Evolutionary conservation across 2,113 vertebrate species (phyloP).

Genomic region (Pelusios castaneus): DNA sequence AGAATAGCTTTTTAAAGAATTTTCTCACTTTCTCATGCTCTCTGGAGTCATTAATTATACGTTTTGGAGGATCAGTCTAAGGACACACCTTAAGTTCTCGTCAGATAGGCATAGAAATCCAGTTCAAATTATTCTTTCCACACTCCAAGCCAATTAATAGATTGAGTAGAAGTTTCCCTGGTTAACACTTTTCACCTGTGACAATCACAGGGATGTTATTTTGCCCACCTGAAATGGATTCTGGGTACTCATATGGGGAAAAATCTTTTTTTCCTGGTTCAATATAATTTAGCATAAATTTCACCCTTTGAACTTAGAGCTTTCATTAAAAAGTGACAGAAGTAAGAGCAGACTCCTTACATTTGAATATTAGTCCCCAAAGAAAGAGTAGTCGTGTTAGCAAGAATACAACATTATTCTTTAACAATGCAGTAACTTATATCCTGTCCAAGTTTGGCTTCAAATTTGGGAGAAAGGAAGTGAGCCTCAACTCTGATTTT

Average conservation of each 20-base stretch:
- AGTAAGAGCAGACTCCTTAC: constrained; percentile 64
- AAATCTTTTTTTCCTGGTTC: constrained; percentile 51
- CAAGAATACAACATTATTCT: constrained; percentile 60
- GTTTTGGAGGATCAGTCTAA: constrained; percentile 42
- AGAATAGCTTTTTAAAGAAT: constrained; percentile 67
- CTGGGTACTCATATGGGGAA: constrained; percentile 67
- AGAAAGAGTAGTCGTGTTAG: constrained; percentile 47
- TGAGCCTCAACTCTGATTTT: constrained; percentile 13
- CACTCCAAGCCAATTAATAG: constrained; percentile 58
- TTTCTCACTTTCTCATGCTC: constrained; percentile 61
- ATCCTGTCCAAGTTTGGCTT: not conserved
- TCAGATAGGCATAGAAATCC: constrained; percentile 46
- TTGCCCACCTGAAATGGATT: constrained; percentile 72
- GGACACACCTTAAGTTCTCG: constrained; percentile 6
- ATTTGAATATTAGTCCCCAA: constrained; percentile 69
- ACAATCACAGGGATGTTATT: constrained; percentile 67
- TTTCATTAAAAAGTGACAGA: constrained; percentile 73
- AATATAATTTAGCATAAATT: constrained; percentile 71
- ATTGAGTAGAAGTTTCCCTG: constrained; percentile 45
- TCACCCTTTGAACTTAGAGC: constrained; percentile 75
- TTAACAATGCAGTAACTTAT: constrained; percentile 57
- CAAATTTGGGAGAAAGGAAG: constrained; percentile 15
- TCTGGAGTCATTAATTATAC: constrained; percentile 76
- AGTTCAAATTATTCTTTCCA: constrained; percentile 50
- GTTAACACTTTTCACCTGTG: constrained; percentile 70